phyloP scores from a whole-genome alignment of 2,888 invertebrate genomes.

The Ophion slaviceki region DNA sequence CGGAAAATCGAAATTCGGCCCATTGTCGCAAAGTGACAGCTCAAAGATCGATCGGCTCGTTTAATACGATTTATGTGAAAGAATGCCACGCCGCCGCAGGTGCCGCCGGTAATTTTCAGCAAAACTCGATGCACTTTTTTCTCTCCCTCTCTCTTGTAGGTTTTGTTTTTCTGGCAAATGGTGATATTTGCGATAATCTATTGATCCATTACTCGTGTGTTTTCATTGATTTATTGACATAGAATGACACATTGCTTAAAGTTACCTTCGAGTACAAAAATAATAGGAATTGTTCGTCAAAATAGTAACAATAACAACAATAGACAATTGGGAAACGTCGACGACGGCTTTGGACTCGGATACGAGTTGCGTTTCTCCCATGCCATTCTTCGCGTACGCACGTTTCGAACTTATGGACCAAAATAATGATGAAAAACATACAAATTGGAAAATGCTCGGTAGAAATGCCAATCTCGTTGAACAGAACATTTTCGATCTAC shows the following conservation, averaged over 20 bases:
- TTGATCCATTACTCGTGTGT: background rate
- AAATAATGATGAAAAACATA: constrained; percentile 1
- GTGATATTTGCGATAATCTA: no score
- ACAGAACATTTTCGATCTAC: constrained; percentile 6
- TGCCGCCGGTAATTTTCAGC: constrained; percentile 71
- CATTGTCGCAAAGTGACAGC: constrained; percentile 76
- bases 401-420: background rate
- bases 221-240: constrained; percentile 41
- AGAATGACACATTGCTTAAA: constrained; percentile 49
- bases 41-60: constrained; percentile 75
- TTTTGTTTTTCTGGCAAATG: no score
- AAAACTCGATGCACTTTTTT: constrained; percentile 25
- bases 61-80: constrained; percentile 66
- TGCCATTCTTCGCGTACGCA: background rate
- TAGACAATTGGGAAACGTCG: constrained; percentile 30
- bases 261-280: constrained; percentile 32
- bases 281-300: constrained; percentile 52
- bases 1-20: no score
- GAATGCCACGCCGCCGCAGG: constrained; percentile 71
- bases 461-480: constrained; percentile 40
- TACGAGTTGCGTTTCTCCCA: background rate
- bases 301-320: constrained; percentile 29
- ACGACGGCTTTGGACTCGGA: constrained; percentile 25
- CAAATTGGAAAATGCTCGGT: constrained; percentile 33
- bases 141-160: no score